Evolutionary conservation across 2,113 vertebrate species (phyloP).

Genomic region (Rhinoptilus africanus): DNA sequence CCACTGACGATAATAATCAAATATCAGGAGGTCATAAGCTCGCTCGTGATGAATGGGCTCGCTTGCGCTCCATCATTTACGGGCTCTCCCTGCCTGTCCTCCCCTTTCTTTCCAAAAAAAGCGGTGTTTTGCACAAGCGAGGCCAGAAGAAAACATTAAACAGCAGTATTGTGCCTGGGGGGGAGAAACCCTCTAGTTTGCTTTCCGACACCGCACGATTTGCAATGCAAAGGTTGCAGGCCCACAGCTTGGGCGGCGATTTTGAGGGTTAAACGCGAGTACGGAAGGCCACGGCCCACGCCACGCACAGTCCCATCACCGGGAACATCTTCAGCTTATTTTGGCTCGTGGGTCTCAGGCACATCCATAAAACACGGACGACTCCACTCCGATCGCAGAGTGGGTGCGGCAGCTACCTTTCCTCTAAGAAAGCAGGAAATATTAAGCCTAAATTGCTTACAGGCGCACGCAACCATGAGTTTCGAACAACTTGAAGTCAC

Average conservation of each 20-base stretch:
- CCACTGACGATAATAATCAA: background rate
- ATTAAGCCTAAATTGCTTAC: background rate
- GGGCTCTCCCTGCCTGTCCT: background rate
- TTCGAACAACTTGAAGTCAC: background rate
- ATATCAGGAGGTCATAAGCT: background rate
- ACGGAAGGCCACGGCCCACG: rapidly evolving
- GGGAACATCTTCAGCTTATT: background rate
- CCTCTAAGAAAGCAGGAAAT: background rate
- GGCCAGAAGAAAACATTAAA: background rate
- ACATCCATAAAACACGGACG: rapidly evolving
- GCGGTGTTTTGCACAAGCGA: background rate
- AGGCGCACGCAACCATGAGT: background rate
- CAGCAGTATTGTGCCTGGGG: rapidly evolving
- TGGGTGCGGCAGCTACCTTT: background rate
- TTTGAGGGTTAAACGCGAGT: background rate
- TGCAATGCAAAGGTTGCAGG: background rate
- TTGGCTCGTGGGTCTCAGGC: background rate
- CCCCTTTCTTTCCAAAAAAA: background rate
- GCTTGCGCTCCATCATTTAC: background rate
- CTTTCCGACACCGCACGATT: background rate
- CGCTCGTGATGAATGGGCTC: background rate
- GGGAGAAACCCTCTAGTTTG: background rate
- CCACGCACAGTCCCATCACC: rapidly evolving
- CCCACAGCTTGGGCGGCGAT: background rate
- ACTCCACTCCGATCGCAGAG: rapidly evolving